Evolutionary conservation across 2,797 vertebrate species (phyloP).

Genomic region (Neosilurus mollespiculum): DNA sequence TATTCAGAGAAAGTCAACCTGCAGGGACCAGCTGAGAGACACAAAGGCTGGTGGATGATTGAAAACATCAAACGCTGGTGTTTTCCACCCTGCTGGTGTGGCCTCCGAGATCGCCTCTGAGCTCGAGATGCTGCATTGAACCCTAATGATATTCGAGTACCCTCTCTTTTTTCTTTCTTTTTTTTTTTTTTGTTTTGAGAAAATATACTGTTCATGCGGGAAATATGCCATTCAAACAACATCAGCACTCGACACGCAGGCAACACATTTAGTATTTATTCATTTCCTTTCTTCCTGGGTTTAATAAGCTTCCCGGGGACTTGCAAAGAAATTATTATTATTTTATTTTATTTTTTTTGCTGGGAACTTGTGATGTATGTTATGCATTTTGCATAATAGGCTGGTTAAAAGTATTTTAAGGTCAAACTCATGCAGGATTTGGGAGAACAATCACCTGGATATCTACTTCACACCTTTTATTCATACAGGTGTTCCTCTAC

Average conservation of each 20-base stretch:
- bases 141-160: slow-evolving; percentile 69
- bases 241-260: slow-evolving; percentile 76
- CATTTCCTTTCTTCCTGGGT: slow-evolving; percentile 74
- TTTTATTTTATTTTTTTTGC: slow-evolving; percentile 18
- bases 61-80: slow-evolving; percentile 80
- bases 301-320: slow-evolving; percentile 83
- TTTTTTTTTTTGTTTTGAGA: slow-evolving; percentile 67
- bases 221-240: slow-evolving; percentile 79
- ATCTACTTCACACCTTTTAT: slow-evolving; percentile 40
- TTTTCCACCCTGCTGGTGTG: slow-evolving; percentile 63
- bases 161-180: slow-evolving; percentile 53
- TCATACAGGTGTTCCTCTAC: background rate
- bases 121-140: slow-evolving; percentile 72
- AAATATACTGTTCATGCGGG: slow-evolving; percentile 74
- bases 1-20: slow-evolving; percentile 78
- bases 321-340: slow-evolving; percentile 54
- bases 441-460: slow-evolving; percentile 73
- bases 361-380: slow-evolving; percentile 59
- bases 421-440: slow-evolving; percentile 72
- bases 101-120: slow-evolving; percentile 74
- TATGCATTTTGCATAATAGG: slow-evolving; percentile 77
- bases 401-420: slow-evolving; percentile 73
- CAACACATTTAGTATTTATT: slow-evolving; percentile 79
- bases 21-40: slow-evolving; percentile 64
- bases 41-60: slow-evolving; percentile 79